A percentile compares a stretch with the other conserved stretches of the same genome.
Evolutionary conservation across 2,888 invertebrate genomes (phyloP).

Genomic region (Entomobrya proxima): DNA sequence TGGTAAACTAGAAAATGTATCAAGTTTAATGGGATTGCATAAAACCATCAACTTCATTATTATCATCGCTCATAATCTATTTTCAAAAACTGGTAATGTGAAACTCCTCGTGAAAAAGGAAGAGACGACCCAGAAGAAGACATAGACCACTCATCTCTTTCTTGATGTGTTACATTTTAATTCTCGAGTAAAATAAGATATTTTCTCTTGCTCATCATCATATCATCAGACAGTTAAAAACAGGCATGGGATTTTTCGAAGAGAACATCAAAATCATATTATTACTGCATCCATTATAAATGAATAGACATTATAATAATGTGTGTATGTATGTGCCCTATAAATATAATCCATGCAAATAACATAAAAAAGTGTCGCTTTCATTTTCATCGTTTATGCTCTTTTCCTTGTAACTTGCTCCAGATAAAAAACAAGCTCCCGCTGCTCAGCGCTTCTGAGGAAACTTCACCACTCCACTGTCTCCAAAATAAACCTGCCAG

Average conservation of each 20-base stretch:
- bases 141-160: conserved; percentile 33
- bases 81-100: conserved; percentile 17
- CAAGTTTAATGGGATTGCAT: conserved; percentile 31
- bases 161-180: conserved; percentile 34
- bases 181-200: conserved; percentile 7
- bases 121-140: neutral
- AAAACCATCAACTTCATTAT: conserved; percentile 50
- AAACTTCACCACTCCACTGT: too few species aligned
- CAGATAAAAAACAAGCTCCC: conserved; percentile 8
- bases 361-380: conserved; percentile 27
- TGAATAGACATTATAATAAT: conserved; percentile 2
- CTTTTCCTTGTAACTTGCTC: neutral
- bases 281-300: conserved; percentile 14
- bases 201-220: conserved; percentile 18
- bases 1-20: neutral
- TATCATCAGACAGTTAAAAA: conserved; percentile 32
- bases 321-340: neutral
- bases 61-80: conserved; percentile 47
- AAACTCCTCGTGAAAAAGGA: conserved; percentile 5
- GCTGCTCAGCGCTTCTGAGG: conserved; percentile 20
- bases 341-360: neutral
- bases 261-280: conserved; percentile 29
- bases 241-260: conserved; percentile 27
- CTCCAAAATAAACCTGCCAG: conserved; percentile 31
- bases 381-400: neutral